A percentile compares a stretch with the other conserved stretches of the same genome.
These are phyloP conservation scores for Lumbricus terrestris DNA, from an alignment of 2,888 invertebrate genomes.

Conservation along the genomic window DNA sequence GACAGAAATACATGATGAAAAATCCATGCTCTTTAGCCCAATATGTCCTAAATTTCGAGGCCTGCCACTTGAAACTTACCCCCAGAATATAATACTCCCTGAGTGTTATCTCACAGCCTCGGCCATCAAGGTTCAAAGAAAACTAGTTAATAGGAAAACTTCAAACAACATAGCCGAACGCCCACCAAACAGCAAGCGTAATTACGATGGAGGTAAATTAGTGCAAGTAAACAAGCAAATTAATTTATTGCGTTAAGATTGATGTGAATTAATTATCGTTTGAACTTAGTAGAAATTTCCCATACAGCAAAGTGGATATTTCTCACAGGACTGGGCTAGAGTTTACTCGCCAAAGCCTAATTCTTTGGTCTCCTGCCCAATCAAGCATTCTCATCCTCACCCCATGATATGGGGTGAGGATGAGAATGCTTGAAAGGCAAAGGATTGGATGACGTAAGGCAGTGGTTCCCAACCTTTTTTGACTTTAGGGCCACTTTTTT, in stretches of 20 bases:
- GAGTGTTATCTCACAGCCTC: not conserved
- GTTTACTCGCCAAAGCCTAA: no score
- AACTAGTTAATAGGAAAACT: not conserved
- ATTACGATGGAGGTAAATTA: not conserved
- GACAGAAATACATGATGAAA: not conserved
- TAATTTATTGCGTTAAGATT: not conserved
- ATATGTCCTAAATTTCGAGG: not conserved
- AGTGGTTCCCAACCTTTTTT: no score
- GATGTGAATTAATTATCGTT: not conserved
- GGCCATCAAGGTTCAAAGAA: not conserved
- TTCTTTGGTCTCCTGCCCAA: no score
- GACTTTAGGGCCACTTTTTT: no score
- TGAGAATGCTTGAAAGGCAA: no score
- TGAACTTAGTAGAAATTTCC: not conserved
- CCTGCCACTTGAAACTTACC: not conserved
- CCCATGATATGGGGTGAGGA: no score
- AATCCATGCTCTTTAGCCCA: not conserved
- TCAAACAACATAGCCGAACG: not conserved
- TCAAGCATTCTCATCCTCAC: no score
- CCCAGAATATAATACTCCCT: not conserved
- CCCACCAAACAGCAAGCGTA: not conserved
- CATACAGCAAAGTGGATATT: not conserved
- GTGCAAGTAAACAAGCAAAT: not conserved
- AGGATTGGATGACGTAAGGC: no score
- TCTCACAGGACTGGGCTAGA: not conserved